Evolutionary conservation across 92 coral and sea anemone species (phyloP).

Genomic region (Anthopleura xanthogrammica): DNA sequence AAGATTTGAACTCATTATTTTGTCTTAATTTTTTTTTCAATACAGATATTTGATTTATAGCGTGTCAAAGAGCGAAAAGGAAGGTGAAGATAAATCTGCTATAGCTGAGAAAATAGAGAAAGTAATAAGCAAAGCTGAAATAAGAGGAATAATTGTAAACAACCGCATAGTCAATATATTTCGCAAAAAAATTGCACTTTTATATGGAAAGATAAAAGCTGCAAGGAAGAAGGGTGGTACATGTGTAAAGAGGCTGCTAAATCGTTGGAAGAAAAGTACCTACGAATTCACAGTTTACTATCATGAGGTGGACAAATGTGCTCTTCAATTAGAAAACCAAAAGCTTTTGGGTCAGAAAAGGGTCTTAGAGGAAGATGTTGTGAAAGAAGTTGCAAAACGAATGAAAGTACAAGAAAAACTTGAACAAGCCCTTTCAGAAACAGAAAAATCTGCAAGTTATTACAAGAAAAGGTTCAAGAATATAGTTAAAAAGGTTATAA

Average conservation of each 20-base stretch:
- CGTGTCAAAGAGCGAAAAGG: background rate
- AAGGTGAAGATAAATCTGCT: conserved; percentile 1
- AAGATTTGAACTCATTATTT: too few species aligned
- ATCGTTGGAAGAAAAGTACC: background rate
- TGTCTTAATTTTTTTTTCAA: too few species aligned
- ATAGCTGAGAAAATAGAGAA: conserved; percentile 14
- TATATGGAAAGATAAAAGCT: background rate
- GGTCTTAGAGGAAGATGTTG: too few species aligned
- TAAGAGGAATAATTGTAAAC: background rate
- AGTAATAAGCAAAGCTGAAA: background rate
- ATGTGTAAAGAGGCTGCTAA: too few species aligned
- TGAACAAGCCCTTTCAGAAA: background rate
- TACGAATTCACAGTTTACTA: too few species aligned
- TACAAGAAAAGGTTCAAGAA: conserved; percentile 21
- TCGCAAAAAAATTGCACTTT: background rate
- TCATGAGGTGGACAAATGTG: too few species aligned
- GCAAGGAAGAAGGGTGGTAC: background rate
- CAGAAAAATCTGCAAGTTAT: conserved; percentile 12
- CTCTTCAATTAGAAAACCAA: too few species aligned
- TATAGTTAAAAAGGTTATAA: conserved; percentile 21
- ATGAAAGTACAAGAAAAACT: background rate
- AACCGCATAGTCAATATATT: background rate
- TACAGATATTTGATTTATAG: background rate
- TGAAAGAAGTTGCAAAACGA: too few species aligned
- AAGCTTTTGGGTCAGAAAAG: too few species aligned